A percentile compares a stretch with the other conserved stretches of the same genome.
Conservation (phyloP, 37 sponge, comb jelly and placozoan species). For the Spongilla lacustris region DNA sequence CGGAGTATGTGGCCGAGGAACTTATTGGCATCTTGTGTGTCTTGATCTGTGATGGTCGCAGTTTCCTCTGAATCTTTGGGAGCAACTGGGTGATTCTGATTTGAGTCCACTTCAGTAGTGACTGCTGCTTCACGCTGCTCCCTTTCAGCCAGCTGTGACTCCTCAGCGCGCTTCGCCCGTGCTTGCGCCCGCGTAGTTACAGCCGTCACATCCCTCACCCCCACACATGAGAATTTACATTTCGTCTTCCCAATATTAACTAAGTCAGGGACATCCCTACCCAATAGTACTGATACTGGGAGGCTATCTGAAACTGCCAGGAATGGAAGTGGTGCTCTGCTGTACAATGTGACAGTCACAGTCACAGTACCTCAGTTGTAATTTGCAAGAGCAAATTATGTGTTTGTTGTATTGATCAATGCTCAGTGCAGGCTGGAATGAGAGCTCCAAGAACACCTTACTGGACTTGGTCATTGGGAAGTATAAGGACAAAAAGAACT, state of each 20-base stretch:
- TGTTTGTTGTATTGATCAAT: too few species aligned
- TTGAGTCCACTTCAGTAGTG: slow-evolving; percentile 1
- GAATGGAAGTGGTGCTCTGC: too few species aligned
- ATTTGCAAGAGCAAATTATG: too few species aligned
- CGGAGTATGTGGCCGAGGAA: too few species aligned
- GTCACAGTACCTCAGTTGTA: too few species aligned
- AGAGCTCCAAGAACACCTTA: too few species aligned
- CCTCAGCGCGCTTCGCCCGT: neutral
- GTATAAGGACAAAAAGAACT: too few species aligned
- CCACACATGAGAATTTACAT: neutral
- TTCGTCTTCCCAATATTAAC: slow-evolving; percentile 1
- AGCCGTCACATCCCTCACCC: neutral
- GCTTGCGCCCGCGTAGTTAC: slow-evolving; percentile 1
- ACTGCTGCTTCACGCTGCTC: slow-evolving; percentile 1
- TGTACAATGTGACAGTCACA: too few species aligned
- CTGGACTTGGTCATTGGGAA: too few species aligned
- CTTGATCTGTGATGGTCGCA: neutral
- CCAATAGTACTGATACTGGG: neutral
- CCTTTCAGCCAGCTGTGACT: neutral
- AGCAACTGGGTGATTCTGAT: neutral
- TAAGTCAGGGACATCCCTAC: neutral
- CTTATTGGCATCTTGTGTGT: too few species aligned
- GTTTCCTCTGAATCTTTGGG: neutral
- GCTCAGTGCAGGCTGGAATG: too few species aligned
- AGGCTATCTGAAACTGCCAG: neutral